Evolutionary conservation across 2,113 vertebrate species (phyloP), one percentile per base, ranked within the genome.

Genomic region (Machaerirhynchus nigripectus): DNA sequence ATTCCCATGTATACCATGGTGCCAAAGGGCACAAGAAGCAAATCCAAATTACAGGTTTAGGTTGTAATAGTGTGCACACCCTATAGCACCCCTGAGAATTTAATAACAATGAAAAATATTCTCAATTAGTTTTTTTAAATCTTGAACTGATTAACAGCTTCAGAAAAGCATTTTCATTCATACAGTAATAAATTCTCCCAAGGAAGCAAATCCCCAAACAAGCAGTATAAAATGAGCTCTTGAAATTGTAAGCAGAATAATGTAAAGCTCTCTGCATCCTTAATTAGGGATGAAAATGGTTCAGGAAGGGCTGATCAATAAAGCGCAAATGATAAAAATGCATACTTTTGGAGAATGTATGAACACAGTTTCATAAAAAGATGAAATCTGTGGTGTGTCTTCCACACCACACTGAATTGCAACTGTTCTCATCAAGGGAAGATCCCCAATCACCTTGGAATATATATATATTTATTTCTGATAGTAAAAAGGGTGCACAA

Each of bases 171-270:
- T 93, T 96, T 94, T 83, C 93, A 93, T 93, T 95, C 88, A 93
- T 70, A 84, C 49, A 80, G 64, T 46, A 90, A 96, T 84, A 94
- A 86, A 86, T 37, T 68, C 88, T 93, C 92, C 85, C 76, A 95
- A 93, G 82, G 55, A 94, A 96, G 79, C 46, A 93, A 97, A 96
- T 93, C 91, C 92, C 90, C 81, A 89, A 95, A 90, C 75, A 96
- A 77, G 71, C 31, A 85, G 71, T n/a, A n/a, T 37, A 94, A 96
- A 92, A 94, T 78, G 85, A 93, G 71, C 76, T 81, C 85, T 90
- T 74, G 85, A 96, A 63, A 88, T 84, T 0, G 0, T 44, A 94
- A 84, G 46, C 23, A 2, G 70, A 91, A 87, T 87, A 92, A 87
- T 26, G 46, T 60, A 84, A 93, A 96, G 74, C 74, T 69, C 87